Evolutionary conservation across 2,113 vertebrate species (phyloP).

Genomic region (Thamnaconus septentrionalis): DNA sequence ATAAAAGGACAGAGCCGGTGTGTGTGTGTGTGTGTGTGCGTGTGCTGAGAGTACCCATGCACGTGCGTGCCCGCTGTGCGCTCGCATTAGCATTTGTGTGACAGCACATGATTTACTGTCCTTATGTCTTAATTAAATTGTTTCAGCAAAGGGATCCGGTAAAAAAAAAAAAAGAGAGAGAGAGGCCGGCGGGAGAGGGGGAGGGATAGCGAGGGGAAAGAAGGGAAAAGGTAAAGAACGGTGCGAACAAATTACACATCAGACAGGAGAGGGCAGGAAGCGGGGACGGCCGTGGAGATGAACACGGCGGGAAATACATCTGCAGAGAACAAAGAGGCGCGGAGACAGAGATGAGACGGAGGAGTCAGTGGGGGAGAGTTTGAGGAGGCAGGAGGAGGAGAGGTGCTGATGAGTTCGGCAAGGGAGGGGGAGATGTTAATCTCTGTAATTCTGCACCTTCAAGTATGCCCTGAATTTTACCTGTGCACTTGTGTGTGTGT

Average conservation of each 20-base stretch:
- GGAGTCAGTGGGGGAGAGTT: background rate
- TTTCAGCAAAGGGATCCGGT: slow-evolving; percentile 88
- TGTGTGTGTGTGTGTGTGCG: slow-evolving; percentile 14
- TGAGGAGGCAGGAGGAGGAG: slow-evolving; percentile 4
- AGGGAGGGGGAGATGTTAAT: slow-evolving; percentile 4
- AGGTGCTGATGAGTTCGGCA: slow-evolving; percentile 1
- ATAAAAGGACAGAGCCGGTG: slow-evolving; percentile 45
- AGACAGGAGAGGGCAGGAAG: slow-evolving; percentile 52
- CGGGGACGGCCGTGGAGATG: slow-evolving; percentile 34
- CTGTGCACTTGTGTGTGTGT: slow-evolving; percentile 19
- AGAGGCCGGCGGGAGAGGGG: background rate
- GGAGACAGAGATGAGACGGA: background rate
- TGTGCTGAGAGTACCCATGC: background rate
- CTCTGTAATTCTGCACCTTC: slow-evolving; percentile 4
- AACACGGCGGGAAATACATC: slow-evolving; percentile 25
- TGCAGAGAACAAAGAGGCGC: slow-evolving; percentile 15
- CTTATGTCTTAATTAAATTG: slow-evolving; percentile 98
- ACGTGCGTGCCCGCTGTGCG: too few relatives aligned
- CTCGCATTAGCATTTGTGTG: slow-evolving; percentile 30
- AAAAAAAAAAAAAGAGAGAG: slow-evolving; percentile 67
- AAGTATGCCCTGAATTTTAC: slow-evolving; percentile 24
- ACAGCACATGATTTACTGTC: slow-evolving; percentile 87
- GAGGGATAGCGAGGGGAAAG: background rate
- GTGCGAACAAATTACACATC: slow-evolving; percentile 54
- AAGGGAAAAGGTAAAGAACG: slow-evolving; percentile 39